A percentile compares a stretch with the other conserved stretches of the same genome.
Conservation (phyloP, 2,797 vertebrate species). For the Hephaestus fuliginosus region DNA sequence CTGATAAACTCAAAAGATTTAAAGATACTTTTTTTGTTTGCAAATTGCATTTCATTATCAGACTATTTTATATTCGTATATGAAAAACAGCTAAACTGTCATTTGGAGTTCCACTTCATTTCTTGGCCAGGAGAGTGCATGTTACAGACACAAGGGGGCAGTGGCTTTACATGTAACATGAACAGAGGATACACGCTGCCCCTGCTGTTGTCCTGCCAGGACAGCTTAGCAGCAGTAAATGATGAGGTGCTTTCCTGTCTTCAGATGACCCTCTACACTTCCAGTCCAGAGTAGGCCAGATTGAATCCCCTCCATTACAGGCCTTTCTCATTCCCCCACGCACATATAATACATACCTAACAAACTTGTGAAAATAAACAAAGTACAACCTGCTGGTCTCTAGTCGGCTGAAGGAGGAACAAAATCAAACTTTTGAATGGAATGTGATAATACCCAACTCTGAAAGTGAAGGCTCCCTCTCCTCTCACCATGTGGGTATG, state of each 20-base stretch:
- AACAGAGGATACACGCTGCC: neutral
- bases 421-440: slow-evolving; percentile 40
- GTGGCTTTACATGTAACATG: slow-evolving; percentile 44
- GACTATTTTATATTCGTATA: neutral
- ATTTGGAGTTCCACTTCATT: neutral
- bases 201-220: slow-evolving; percentile 18
- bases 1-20: neutral
- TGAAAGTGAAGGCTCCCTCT: slow-evolving; percentile 25
- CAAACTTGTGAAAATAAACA: slow-evolving; percentile 57
- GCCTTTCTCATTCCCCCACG: slow-evolving; percentile 38
- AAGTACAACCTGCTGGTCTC: slow-evolving; percentile 48
- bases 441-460: slow-evolving; percentile 40
- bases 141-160: slow-evolving; percentile 76
- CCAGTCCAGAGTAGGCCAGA: slow-evolving; percentile 14
- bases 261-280: slow-evolving; percentile 39
- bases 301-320: slow-evolving; percentile 35
- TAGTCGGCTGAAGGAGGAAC: slow-evolving; percentile 47
- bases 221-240: slow-evolving; percentile 40
- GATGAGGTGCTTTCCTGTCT: slow-evolving; percentile 60
- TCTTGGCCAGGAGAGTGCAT: slow-evolving; percentile 1
- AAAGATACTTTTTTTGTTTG: neutral
- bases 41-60: neutral
- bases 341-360: slow-evolving; percentile 37
- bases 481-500: slow-evolving; percentile 17
- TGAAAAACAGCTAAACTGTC: neutral